Conservation (phyloP, 1,140 invertebrate genomes). For the Listronotus bonariensis region DNA sequence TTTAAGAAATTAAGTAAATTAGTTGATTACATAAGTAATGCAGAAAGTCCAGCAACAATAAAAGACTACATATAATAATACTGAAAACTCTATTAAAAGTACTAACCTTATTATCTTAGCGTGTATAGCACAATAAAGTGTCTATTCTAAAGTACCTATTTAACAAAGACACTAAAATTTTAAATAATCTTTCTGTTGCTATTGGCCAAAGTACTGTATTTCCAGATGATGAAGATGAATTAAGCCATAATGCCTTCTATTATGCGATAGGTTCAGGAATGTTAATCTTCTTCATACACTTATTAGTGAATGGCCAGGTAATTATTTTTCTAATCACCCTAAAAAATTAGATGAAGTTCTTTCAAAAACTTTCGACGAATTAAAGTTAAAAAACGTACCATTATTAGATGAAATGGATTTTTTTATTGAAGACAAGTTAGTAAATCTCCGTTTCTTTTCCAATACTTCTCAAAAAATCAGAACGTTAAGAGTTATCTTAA, state of each 20-base stretch:
- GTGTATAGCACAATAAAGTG: conserved; percentile 6
- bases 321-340: neutral
- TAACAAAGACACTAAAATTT: too few relatives aligned
- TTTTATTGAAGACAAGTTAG: conserved; percentile 6
- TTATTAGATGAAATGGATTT: neutral
- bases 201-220: neutral
- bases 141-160: neutral
- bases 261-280: conserved; percentile 6
- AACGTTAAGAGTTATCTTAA: neutral
- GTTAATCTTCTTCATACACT: neutral
- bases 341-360: conserved; percentile 6
- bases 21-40: conserved; percentile 3
- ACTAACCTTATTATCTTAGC: conserved; percentile 4
- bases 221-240: neutral
- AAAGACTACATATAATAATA: conserved; percentile 2
- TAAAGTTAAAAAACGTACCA: conserved; percentile 11
- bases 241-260: conserved; percentile 10
- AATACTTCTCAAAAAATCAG: neutral
- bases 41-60: neutral
- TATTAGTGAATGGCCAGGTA: too few relatives aligned
- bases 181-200: too few relatives aligned
- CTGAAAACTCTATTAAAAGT: neutral
- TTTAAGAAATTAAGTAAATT: too few relatives aligned
- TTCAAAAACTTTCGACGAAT: neutral
- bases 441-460: conserved; percentile 2